Evolutionary conservation across 2,797 vertebrate species (phyloP), one percentile per base, ranked within the genome.

Genomic region (Mycteria americana): DNA sequence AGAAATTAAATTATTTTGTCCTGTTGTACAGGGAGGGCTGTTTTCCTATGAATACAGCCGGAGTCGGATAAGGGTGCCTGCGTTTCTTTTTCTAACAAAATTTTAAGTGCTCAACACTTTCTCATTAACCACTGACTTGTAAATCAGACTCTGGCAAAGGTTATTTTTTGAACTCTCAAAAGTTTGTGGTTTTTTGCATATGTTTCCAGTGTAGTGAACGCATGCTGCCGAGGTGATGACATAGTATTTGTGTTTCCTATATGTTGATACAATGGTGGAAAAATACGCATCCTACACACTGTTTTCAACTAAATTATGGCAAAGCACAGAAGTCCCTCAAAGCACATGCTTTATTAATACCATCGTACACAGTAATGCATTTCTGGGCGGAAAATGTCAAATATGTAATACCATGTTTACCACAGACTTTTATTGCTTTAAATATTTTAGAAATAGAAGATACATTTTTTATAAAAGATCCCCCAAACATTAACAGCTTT

Each of bases 331-430:
- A 95, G 92, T 96, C 97, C 97, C 97, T 95, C 91, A 96, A 97
- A 97, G 92, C 95, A 96, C 93, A 97, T 97, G 96, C 96, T 97
- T 98, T 98, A 97, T 98, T 98, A 98, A 98, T 97, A 97, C 85
- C 84, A 87, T 95, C 70, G 8, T 95, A 93, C 91, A 82, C 95
- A 88, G 84, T 97, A 98, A 97, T 97, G 94, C 95, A 97, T 97
- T 97, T 98, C 97, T 96, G 96, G 93, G 94, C 30, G 23, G 95
- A 97, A 97, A 98, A 98, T 97, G 95, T 95, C 95, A 98, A 96
- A 92, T 95, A 94, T 88, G 93, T 95, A 98, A 97, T 97, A 96
- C 74, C 62, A 72, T 97, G 89, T 98, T 98, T 97, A 96, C 95
- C 84, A 97, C 89, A 97, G 92, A 90, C 89, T 98, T 94, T 89